phyloP scores from a whole-genome alignment of 2,888 invertebrate genomes.

The Odontothrips loti region DNA sequence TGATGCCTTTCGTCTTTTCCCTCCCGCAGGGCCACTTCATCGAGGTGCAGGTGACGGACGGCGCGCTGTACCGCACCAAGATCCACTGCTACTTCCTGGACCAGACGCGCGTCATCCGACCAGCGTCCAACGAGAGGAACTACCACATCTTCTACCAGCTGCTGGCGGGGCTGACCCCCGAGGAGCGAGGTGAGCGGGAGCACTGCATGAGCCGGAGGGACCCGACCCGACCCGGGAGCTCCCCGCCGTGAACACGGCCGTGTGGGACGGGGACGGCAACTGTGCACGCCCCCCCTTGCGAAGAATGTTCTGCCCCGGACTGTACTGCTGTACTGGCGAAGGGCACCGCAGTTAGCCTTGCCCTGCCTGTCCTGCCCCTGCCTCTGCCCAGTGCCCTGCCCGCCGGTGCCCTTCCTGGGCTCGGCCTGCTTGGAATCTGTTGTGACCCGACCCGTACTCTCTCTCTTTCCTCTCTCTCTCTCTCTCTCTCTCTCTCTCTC shows the following conservation, averaged over 20 bases:
- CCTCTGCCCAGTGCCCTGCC: not conserved
- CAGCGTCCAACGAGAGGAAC: conserved; percentile 83
- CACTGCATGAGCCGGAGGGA: too few species aligned
- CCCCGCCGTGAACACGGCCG: too few species aligned
- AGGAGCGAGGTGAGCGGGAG: conserved; percentile 63
- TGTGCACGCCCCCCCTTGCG: too few species aligned
- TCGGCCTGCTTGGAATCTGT: not conserved
- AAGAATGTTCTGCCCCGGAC: too few species aligned
- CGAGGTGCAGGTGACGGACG: conserved; percentile 93
- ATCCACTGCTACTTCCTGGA: conserved; percentile 95
- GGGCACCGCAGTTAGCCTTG: not conserved
- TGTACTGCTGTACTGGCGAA: too few species aligned
- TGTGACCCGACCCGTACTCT: not conserved
- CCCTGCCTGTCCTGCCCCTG: not conserved
- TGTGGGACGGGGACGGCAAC: too few species aligned
- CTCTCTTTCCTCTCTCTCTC: too few species aligned
- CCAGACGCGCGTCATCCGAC: conserved; percentile 84
- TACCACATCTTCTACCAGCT: conserved; percentile 97
- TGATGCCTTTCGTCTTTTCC: too few species aligned
- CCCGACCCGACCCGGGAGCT: too few species aligned
- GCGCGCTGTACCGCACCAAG: conserved; percentile 89
- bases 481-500: too few species aligned
- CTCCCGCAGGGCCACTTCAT: conserved; percentile 86
- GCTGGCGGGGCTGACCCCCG: conserved; percentile 79
- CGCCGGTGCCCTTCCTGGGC: too few species aligned